phyloP scores from a whole-genome alignment of 2,113 vertebrate genomes.

The Guaruba guarouba region DNA sequence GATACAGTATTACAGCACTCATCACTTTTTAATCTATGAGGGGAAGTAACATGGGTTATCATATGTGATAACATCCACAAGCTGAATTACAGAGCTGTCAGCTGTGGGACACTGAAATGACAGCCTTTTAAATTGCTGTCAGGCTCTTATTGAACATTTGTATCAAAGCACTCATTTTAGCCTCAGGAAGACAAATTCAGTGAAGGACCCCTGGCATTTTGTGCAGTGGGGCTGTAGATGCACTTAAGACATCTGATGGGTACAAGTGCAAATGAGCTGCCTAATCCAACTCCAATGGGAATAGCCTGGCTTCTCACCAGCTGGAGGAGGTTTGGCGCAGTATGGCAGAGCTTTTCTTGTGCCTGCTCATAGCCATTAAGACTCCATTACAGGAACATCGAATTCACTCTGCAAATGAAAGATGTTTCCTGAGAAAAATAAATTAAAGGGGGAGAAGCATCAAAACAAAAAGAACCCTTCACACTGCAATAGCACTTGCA shows the following conservation, averaged over 20 bases:
- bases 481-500: background rate
- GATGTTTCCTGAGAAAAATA: background rate
- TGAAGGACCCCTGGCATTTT: rapidly evolving
- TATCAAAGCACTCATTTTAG: background rate
- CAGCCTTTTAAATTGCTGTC: background rate
- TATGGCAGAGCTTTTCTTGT: background rate
- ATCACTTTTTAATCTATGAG: background rate
- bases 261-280: background rate
- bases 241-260: background rate
- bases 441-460: background rate
- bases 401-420: background rate
- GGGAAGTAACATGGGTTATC: rapidly evolving
- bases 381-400: background rate
- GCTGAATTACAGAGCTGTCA: background rate
- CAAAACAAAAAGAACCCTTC: background rate
- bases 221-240: rapidly evolving
- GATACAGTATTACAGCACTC: background rate
- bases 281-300: rapidly evolving
- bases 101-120: background rate
- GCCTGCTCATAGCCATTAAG: background rate
- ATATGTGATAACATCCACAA: rapidly evolving
- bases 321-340: background rate
- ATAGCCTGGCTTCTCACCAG: background rate
- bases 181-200: background rate
- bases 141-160: background rate